Evolutionary conservation across 2,888 invertebrate genomes (phyloP), one percentile per base, ranked within the genome.

Genomic region (Melieria omissa): DNA sequence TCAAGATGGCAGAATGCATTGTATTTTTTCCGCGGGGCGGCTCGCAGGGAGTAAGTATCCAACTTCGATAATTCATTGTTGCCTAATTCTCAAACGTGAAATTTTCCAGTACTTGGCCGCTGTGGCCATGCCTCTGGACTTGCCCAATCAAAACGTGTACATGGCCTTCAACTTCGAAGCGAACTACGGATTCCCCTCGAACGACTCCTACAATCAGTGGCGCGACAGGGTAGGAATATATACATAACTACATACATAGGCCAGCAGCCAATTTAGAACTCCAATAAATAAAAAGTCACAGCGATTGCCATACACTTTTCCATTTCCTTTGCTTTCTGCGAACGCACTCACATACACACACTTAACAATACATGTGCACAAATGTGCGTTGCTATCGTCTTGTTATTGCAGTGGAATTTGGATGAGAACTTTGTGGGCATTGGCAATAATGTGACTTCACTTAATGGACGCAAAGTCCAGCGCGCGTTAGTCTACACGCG

Each of bases 121-220:
- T 0, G 88, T 93, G 74, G 92, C 93, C 0, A 88, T 93, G 54
- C 93, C 93, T 0, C 83, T 93, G 16, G 92, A 92, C 78, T 88
- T 92, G 4, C 91, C 91, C 0, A 90, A 91, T 75, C 90, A 91
- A 77, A 91, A 92, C 81, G 90, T 93, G 5, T 93, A 92, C 79
- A 87, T 93, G 67, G 92, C 93, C 0, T 92, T 92, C 82, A 93
- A 93, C 86, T 92, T 93, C 81, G 93, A 93, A 80, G 90, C 91
- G 0, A 91, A 90, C 81, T 93, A 92, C 85, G 86, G 84, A 58
- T 83, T 91, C 5, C 90, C 93, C 0, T 88, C 90, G 42, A 89
- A 89, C 0, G 87, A 90, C 73, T 88, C 90, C 1, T 89, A 90
- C 65, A 88, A 90, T 82, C 76, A 89, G 29, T 89, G 90, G 79